Base-by-base conservation (phyloP, 2,888 invertebrate genomes). In the Drosophila nr. fundita region DNA sequence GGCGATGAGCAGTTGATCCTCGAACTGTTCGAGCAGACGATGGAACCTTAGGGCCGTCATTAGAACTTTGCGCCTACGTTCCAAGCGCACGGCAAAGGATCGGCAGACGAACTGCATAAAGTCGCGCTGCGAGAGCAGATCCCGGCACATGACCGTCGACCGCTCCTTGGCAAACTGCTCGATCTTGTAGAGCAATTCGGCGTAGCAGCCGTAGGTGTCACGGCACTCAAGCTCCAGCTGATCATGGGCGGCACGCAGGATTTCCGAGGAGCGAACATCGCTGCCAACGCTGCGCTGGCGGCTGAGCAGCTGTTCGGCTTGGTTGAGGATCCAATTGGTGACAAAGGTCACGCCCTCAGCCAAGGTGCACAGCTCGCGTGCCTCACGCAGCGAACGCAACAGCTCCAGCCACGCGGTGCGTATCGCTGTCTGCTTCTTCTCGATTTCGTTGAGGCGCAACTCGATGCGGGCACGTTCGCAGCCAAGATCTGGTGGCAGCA, bases 61-160 rank as follows among this genome's bases (percentile, higher is more conserved):
- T 42, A 97, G 93, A 52, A 97, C 94, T 90, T 96, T 96, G 68
- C 96, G 94, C 48, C 97, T 93, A 48, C 96, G 94, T 89, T 97
- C 96, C 64, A 97, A 93, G 18, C 97, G 94, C 36, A 95, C 95
- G 0, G 96, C 96, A 90, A 97, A 97, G 87, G 96, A 96, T 67
- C 96, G 94, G 84, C 96, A 96, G 0, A 97, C 96, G 72, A 96
- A 96, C 92, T 97, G 96, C 96, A 97, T 97, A 91, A 97, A 97
- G 90, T 97, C 96, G 73, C 95, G 94, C 87, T 96, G 96, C 1
- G 96, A 95, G 72, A 95, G 93, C 55, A 97, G 93, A 91, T 96
- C 96, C 87, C 94, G 94, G 50, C 94, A 94, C 50, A 93, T 93
- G 18, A 73, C 68, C 1, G 74, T 79, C 87, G 90, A 61, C 89